Percentiles rank a stretch among this genome's conserved stretches.
These are phyloP conservation scores for Pantherophis alleghaniensis DNA, from an alignment of 2,797 vertebrate genomes.

Conservation along the genomic window DNA sequence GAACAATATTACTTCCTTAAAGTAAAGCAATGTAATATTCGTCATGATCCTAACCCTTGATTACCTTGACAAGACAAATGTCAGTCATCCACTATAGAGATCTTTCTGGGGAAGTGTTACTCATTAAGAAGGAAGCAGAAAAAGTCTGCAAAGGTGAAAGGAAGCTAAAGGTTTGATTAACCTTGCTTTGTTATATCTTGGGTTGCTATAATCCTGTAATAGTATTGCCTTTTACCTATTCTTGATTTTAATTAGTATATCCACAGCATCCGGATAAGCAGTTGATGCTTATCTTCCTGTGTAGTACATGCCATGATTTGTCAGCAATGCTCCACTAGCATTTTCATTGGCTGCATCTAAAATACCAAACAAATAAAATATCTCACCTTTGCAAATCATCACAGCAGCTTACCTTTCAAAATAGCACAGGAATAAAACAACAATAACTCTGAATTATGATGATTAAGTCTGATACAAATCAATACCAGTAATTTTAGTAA, in stretches of 20 bases:
- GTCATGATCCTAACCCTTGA: neutral
- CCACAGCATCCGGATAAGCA: neutral
- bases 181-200: neutral
- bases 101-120: neutral
- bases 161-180: neutral
- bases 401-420: neutral
- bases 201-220: neutral
- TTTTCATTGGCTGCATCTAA: neutral
- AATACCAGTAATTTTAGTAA: neutral
- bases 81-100: neutral
- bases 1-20: neutral
- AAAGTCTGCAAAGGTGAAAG: neutral
- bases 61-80: neutral
- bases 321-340: neutral
- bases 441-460: neutral
- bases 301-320: neutral
- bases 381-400: neutral
- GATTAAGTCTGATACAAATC: neutral
- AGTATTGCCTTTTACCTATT: neutral
- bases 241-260: neutral
- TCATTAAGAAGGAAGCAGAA: neutral
- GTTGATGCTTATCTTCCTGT: neutral
- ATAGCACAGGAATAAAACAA: neutral
- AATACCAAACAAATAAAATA: neutral
- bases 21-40: neutral